Conservation (phyloP, 2,797 vertebrate species). For the Tapirus indicus region DNA sequence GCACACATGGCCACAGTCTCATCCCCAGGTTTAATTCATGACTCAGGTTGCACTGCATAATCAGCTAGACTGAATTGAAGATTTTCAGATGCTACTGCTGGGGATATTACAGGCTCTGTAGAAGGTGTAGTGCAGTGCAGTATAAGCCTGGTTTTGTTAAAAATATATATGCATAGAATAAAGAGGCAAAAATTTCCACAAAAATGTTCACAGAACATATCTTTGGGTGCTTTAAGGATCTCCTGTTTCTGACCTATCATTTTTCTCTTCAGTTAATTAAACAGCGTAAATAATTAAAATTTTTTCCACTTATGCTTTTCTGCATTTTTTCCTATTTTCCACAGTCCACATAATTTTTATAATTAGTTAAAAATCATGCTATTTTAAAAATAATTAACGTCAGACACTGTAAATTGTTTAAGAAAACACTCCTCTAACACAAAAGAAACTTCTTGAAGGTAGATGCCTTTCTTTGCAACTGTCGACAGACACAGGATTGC, state of each 20-base stretch:
- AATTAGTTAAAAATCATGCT: neutral
- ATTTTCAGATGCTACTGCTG: neutral
- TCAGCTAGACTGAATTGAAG: slow-evolving; percentile 54
- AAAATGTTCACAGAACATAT: neutral
- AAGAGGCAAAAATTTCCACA: neutral
- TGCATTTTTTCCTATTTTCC: neutral
- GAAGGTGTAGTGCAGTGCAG: neutral
- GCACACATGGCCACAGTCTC: neutral
- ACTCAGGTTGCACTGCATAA: slow-evolving; percentile 30
- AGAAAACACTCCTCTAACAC: neutral
- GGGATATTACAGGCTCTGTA: neutral
- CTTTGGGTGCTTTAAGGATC: neutral
- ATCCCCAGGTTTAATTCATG: slow-evolving; percentile 60
- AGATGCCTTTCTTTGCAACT: neutral
- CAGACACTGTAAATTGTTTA: neutral
- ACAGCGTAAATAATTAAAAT: neutral
- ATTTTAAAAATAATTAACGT: slow-evolving; percentile 1
- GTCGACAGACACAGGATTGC: neutral
- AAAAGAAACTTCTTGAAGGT: neutral
- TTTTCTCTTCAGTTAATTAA: neutral
- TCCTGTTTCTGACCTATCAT: neutral
- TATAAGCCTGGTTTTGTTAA: neutral
- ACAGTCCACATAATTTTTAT: neutral
- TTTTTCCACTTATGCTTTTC: neutral
- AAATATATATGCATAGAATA: neutral